Conservation (phyloP, 2,888 invertebrate species). For the Agrypnus murinus region DNA sequence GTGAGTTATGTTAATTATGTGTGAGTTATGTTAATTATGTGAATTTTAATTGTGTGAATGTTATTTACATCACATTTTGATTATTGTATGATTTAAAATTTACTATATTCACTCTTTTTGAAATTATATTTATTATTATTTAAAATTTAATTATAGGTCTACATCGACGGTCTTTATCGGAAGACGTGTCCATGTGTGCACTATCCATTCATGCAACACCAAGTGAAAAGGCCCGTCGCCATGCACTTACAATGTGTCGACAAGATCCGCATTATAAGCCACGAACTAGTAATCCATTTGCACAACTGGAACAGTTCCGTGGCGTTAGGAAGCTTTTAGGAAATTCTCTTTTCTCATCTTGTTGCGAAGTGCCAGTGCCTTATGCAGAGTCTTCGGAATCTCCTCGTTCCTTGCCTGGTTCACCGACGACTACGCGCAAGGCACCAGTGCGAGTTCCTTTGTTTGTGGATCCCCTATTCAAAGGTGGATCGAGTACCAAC, state of each 20-base stretch:
- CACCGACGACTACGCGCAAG: constrained; percentile 71
- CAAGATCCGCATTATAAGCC: constrained; percentile 89
- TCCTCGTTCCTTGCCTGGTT: constrained; percentile 73
- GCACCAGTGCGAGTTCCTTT: constrained; percentile 65
- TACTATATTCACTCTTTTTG: no score
- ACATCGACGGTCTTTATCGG: constrained; percentile 84
- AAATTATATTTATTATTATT: neutral
- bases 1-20: no score
- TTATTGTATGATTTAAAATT: no score
- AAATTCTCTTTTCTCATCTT: constrained; percentile 80
- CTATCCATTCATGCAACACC: constrained; percentile 78
- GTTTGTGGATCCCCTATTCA: constrained; percentile 74
- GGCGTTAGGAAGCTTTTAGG: constrained; percentile 90
- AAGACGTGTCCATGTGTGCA: constrained; percentile 78
- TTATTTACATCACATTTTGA: no score
- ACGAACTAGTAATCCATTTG: constrained; percentile 81
- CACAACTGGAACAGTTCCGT: constrained; percentile 83
- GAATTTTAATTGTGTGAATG: no score
- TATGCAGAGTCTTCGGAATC: constrained; percentile 69
- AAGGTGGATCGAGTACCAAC: constrained; percentile 68
- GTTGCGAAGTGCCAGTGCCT: constrained; percentile 85
- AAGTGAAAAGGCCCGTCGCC: constrained; percentile 84
- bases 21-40: no score
- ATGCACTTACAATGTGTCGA: constrained; percentile 86
- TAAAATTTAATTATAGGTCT: constrained; percentile 69